Conservation (phyloP, 2,888 invertebrate species). For the Tiliacea citrago region DNA sequence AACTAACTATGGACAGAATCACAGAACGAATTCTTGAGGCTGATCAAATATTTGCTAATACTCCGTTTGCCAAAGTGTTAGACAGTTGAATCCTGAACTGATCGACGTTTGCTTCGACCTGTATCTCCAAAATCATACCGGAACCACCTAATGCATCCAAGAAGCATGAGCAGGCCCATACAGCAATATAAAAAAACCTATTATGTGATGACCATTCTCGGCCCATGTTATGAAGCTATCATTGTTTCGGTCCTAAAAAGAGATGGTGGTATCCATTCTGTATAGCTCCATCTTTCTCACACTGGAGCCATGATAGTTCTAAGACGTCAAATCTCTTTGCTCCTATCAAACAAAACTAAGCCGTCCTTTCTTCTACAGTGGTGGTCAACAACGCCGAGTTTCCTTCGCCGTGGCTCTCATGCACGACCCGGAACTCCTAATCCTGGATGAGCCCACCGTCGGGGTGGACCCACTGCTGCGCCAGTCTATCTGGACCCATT, state of each 20-base stretch:
- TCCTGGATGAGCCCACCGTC: constrained; percentile 98
- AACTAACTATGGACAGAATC: neutral
- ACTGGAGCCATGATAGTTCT: neutral
- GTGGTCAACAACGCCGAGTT: constrained; percentile 97
- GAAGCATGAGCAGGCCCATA: neutral
- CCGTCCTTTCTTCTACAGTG: constrained; percentile 88
- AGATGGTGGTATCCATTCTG: neutral
- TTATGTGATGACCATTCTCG: neutral
- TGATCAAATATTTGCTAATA: constrained; percentile 22
- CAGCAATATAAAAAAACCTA: no score
- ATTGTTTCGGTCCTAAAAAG: neutral
- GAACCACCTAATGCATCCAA: neutral
- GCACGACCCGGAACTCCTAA: constrained; percentile 97
- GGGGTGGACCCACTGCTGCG: constrained; percentile 97
- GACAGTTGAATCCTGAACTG: neutral
- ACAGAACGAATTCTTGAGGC: neutral
- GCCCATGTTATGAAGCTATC: neutral
- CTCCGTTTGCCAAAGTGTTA: neutral
- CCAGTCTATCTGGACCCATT: constrained; percentile 98
- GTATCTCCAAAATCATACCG: neutral
- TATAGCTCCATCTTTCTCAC: neutral
- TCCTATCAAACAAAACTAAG: constrained; percentile 15
- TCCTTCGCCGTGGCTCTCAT: constrained; percentile 98
- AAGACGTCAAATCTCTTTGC: neutral
- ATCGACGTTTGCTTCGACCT: neutral